Base-by-base conservation (phyloP, 2,888 invertebrate species). In the Megaustenia siamemsis region DNA sequence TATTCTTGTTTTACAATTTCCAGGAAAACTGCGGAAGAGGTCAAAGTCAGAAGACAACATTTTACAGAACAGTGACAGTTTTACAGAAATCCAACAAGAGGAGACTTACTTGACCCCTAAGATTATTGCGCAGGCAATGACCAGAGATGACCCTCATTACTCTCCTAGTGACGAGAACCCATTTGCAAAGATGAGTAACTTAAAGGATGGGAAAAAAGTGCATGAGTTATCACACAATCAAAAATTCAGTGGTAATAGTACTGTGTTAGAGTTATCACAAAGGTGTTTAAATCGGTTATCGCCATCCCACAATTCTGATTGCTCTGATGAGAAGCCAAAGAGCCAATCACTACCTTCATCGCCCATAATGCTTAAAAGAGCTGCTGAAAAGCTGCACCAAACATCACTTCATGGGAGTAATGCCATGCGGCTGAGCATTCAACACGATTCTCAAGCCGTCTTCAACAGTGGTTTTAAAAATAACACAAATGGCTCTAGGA, bases 51-150 rank as follows among this genome's bases (percentile, higher is more conserved):
- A 91, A 77, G 92, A 92, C 86, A 92, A 92, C 85, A 92, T 92
- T 66, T 83, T 92, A 28, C 89, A 91, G 83, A 88, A 87, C 28
- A 89, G 90, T 79, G 90, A 89, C 82, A 84, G 83, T 53, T 81
- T 84, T 18, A 76, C 75, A 15, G 69, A 43, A 1, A 5, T 28
- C 15, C 0, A 35, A 5, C 82, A 82, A 24, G 87, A 84, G 24
- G 87, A 84, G n/a, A 81, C 53, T 40, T 73, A 82, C 66, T 88
- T 90, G 63, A 95, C 96, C 83, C 95, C 96, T 84, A 96, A 94
- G 86, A 92, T 96, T 89, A 96, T 97, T 15, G 97, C 97, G 78
- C 97, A 85, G 76, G 84, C 73, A 28, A 98, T 98, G 96, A 96
- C 97, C 80, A 88, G 91, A 68, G 92, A 93, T 78, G 94, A 94